A percentile compares a stretch with the other conserved stretches of the same genome.
phyloP scores from a whole-genome alignment of 1,140 invertebrate species.

The Planococcus citri region DNA sequence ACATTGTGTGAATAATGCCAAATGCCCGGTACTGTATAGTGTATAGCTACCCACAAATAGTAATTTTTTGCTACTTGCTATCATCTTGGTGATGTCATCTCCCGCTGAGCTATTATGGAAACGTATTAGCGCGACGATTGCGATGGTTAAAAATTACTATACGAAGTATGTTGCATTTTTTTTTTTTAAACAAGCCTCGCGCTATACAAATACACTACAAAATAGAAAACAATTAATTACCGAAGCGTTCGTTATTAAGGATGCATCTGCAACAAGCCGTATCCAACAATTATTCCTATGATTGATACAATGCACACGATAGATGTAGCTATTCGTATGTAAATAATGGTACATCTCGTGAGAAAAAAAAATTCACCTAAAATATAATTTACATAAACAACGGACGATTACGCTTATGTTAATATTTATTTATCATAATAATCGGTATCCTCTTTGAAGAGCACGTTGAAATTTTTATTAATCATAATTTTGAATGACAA shows the following conservation, averaged over 20 bases:
- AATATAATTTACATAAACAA: conserved; percentile 18
- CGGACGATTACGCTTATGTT: conserved; percentile 14
- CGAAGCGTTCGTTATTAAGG: not conserved
- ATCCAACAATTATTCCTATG: conserved; percentile 18
- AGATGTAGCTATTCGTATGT: conserved; percentile 14
- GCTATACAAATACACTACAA: not conserved
- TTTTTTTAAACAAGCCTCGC: not conserved
- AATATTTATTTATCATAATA: conserved; percentile 20
- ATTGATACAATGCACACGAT: conserved; percentile 5
- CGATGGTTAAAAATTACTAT: no score
- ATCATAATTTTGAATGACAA: conserved; percentile 12
- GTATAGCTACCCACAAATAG: no score
- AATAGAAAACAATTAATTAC: conserved; percentile 3
- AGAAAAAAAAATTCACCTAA: conserved; percentile 11
- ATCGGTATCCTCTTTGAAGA: not conserved
- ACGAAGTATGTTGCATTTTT: no score
- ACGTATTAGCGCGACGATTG: not conserved
- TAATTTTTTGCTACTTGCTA: no score
- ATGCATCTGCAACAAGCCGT: conserved; percentile 11
- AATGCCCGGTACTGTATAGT: no score
- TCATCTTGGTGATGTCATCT: not conserved
- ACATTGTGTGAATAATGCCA: no score
- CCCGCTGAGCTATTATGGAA: not conserved
- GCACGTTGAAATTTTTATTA: conserved; percentile 13
- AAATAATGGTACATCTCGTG: conserved; percentile 8